phyloP scores from a whole-genome alignment of 2,113 vertebrate species.

The Bubo blakistoni region DNA sequence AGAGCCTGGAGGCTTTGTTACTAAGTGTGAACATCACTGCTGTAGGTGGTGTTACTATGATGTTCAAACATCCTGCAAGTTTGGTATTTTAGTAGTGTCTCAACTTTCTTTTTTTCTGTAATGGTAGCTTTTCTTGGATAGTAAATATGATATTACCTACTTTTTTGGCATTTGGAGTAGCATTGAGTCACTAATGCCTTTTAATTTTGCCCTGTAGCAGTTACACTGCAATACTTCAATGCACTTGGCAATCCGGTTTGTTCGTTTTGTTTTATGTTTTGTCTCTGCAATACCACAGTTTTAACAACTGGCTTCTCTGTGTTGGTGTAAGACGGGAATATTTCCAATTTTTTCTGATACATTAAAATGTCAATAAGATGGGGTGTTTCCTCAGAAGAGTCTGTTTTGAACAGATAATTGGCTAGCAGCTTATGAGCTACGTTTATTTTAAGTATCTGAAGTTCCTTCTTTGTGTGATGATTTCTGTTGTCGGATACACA shows the following conservation, averaged over 20 bases:
- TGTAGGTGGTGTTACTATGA: not conserved
- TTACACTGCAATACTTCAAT: not conserved
- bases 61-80: not conserved
- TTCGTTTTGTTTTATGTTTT: not conserved
- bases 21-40: not conserved
- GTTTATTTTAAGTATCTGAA: not conserved
- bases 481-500: accelerated
- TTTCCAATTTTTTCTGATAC: not conserved
- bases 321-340: not conserved
- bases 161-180: not conserved
- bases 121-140: not conserved
- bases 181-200: not conserved
- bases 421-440: not conserved
- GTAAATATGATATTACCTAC: not conserved
- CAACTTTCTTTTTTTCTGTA: not conserved
- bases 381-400: not conserved
- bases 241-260: not conserved
- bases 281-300: not conserved
- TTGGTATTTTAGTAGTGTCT: not conserved
- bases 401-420: not conserved
- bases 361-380: not conserved
- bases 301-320: not conserved
- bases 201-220: not conserved
- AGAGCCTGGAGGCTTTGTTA: not conserved
- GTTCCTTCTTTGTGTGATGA: not conserved